Evolutionary conservation across 1,140 invertebrate genomes (phyloP).

Genomic region (Hycleus cichorii): DNA sequence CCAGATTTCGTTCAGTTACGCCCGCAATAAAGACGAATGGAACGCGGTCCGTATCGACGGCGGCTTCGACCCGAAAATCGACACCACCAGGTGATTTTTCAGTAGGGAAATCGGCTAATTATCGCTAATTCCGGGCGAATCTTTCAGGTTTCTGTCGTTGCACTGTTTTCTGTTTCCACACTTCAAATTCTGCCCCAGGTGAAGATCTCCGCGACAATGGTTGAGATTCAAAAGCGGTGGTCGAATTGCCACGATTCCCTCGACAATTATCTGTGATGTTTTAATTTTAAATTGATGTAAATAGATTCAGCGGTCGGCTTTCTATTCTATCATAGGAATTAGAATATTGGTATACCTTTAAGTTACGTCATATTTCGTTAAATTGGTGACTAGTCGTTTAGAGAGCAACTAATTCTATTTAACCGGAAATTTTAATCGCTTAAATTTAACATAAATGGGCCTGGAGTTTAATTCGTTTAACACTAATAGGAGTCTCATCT

Average conservation of each 20-base stretch:
- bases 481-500: not conserved
- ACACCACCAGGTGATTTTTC: conserved; percentile 74
- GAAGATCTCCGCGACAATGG: conserved; percentile 4
- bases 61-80: conserved; percentile 72
- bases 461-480: not conserved
- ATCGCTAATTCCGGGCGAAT: conserved; percentile 33
- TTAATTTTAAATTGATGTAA: not conserved
- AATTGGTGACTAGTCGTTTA: conserved; percentile 10
- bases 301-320: not conserved
- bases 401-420: conserved; percentile 4
- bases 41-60: conserved; percentile 86
- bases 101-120: conserved; percentile 3
- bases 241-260: not conserved
- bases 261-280: conserved; percentile 12
- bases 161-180: conserved; percentile 81
- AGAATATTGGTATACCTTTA: conserved; percentile 9
- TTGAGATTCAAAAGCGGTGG: no score
- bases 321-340: not conserved
- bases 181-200: conserved; percentile 65
- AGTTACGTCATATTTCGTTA: conserved; percentile 4
- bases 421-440: no score
- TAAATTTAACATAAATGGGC: not conserved
- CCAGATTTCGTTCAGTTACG: conserved; percentile 90
- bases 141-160: conserved; percentile 74
- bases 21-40: conserved; percentile 73